phyloP scores from a whole-genome alignment of 2,888 invertebrate species.

The Dryocosmus kuriphilus region DNA sequence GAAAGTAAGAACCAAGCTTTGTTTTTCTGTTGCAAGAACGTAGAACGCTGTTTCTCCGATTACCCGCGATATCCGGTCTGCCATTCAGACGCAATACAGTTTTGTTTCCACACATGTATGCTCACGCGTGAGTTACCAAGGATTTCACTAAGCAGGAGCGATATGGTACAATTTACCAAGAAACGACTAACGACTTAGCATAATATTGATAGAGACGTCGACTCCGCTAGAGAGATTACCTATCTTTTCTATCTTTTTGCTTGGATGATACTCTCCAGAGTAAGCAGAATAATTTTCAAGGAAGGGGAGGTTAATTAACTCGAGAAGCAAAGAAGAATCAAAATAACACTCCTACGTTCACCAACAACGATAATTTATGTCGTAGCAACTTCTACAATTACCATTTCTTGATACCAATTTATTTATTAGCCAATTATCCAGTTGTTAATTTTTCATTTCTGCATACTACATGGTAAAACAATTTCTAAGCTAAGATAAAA shows the following conservation, averaged over 20 bases:
- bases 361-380: slow-evolving; percentile 9
- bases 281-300: slow-evolving; percentile 27
- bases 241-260: slow-evolving; percentile 39
- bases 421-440: slow-evolving; percentile 30
- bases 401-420: slow-evolving; percentile 20
- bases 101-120: slow-evolving; percentile 33
- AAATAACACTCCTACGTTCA: slow-evolving; percentile 25
- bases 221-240: slow-evolving; percentile 16
- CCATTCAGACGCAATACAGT: slow-evolving; percentile 52
- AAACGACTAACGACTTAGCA: slow-evolving; percentile 70
- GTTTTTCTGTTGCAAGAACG: slow-evolving; percentile 26
- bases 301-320: slow-evolving; percentile 37
- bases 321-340: slow-evolving; percentile 19
- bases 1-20: slow-evolving; percentile 23
- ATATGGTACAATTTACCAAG: slow-evolving; percentile 60
- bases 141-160: slow-evolving; percentile 42
- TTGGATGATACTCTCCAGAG: slow-evolving; percentile 8
- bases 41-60: slow-evolving; percentile 47
- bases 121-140: slow-evolving; percentile 44
- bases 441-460: not conserved
- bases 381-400: not conserved
- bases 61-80: slow-evolving; percentile 55
- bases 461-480: not conserved
- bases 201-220: slow-evolving; percentile 60
- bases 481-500: too few species aligned